A percentile compares a stretch with the other conserved stretches of the same genome.
phyloP scores from a whole-genome alignment of 2,797 vertebrate genomes.

The Hafferia zeledoni region DNA sequence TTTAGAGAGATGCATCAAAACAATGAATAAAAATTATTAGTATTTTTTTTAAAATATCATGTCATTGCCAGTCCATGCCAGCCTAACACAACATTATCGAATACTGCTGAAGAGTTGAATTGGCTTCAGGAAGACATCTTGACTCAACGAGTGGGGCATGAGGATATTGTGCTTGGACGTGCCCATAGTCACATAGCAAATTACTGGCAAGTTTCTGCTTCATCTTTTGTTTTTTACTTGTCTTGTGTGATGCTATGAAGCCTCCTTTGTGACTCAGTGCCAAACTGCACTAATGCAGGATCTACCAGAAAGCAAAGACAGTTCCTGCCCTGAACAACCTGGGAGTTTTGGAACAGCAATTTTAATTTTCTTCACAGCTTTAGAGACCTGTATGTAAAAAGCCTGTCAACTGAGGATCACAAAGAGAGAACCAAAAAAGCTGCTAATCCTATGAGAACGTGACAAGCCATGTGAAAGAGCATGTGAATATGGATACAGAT shows the following conservation, averaged over 20 bases:
- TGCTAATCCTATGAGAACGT: accelerated
- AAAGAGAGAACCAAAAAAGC: not conserved
- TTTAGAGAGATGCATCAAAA: not conserved
- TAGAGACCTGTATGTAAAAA: not conserved
- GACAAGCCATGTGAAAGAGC: not conserved
- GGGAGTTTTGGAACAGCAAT: accelerated
- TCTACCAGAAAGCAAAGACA: not conserved
- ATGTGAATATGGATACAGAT: not conserved
- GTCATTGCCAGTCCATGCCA: not conserved
- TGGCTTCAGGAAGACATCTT: not conserved
- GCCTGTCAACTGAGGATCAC: not conserved
- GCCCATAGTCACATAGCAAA: not conserved
- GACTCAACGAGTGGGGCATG: not conserved
- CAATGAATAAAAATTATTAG: not conserved
- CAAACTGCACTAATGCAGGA: not conserved
- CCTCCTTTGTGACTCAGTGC: not conserved
- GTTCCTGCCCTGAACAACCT: not conserved
- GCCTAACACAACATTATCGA: not conserved
- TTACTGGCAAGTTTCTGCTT: not conserved
- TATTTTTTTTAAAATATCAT: not conserved
- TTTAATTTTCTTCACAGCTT: not conserved
- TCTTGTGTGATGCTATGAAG: not conserved
- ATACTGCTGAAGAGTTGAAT: not conserved
- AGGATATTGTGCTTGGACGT: not conserved
- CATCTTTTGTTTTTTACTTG: not conserved